These are phyloP conservation scores for Xenotilapia flavipinnis DNA, from an alignment of 2,113 vertebrate genomes.

Conservation along the genomic window DNA sequence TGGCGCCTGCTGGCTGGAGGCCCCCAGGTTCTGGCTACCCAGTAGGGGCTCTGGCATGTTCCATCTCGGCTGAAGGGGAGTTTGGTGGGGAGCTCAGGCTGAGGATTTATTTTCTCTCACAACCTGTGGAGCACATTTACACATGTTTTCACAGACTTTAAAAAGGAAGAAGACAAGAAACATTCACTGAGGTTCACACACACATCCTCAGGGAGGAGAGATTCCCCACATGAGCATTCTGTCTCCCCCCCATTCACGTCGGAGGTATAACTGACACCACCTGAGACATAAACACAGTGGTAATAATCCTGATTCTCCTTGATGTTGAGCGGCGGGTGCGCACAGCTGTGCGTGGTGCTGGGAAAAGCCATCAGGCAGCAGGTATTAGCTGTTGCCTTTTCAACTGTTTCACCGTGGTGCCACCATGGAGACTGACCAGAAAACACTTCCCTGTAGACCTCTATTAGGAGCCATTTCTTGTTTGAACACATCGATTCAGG, in stretches of 20 bases:
- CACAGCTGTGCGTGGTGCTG: constrained; percentile 16
- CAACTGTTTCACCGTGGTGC: neutral
- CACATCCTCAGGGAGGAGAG: neutral
- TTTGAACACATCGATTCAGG: neutral
- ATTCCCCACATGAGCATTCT: neutral
- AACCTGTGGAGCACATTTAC: constrained; percentile 31
- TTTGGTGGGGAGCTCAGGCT: neutral
- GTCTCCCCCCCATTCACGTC: neutral
- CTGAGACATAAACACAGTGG: constrained; percentile 44
- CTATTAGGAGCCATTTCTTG: neutral
- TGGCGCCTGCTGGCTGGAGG: constrained; percentile 54
- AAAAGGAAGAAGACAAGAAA: neutral
- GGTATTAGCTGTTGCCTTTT: neutral
- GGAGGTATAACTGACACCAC: constrained; percentile 39
- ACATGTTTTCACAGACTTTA: neutral
- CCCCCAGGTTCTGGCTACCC: constrained; percentile 30
- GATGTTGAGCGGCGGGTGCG: constrained; percentile 1
- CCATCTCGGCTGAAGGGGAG: neutral
- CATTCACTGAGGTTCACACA: neutral
- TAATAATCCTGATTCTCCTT: constrained; percentile 36
- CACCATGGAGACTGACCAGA: neutral
- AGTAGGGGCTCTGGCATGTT: constrained; percentile 21
- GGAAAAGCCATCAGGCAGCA: constrained; percentile 2
- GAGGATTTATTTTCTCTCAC: constrained; percentile 12
- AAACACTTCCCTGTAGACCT: neutral